Conservation (phyloP, 2,888 invertebrate genomes). For the Crossocerus cetratus region DNA sequence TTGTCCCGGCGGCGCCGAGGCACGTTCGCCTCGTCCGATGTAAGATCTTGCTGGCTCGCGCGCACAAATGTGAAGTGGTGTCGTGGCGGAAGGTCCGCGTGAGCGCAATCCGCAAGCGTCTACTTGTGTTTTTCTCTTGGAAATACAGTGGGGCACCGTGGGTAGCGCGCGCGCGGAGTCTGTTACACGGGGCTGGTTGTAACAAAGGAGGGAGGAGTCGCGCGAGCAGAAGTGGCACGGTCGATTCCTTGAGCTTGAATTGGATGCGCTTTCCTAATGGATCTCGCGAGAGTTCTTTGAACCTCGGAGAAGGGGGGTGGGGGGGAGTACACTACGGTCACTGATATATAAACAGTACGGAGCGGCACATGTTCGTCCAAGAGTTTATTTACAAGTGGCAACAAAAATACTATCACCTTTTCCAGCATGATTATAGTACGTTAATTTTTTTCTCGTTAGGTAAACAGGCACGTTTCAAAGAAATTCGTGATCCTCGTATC, state of each 20-base stretch:
- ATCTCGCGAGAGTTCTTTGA: not conserved
- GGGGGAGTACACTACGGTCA: not conserved
- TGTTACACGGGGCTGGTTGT: not conserved
- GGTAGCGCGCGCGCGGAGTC: no score
- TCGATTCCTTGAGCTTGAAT: not conserved
- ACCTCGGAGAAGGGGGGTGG: no score
- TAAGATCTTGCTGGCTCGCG: no score
- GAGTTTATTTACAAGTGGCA: conserved; percentile 54
- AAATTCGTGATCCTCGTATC: conserved; percentile 42
- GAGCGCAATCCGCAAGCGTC: no score
- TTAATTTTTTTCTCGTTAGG: conserved; percentile 47
- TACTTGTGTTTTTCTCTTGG: no score
- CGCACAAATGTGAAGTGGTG: no score
- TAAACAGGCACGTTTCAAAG: conserved; percentile 49
- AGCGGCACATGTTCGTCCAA: conserved; percentile 37
- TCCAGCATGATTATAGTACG: conserved; percentile 51
- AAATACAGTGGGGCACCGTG: no score
- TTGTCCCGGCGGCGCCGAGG: no score
- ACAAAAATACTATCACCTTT: conserved; percentile 54
- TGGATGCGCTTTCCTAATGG: not conserved
- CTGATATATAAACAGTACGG: conserved; percentile 26
- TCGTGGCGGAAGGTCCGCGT: no score
- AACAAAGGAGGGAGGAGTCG: not conserved
- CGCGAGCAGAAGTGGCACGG: conserved; percentile 2
- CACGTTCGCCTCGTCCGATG: no score